A percentile compares a stretch with the other conserved stretches of the same genome.
Evolutionary conservation across 2,113 vertebrate genomes (phyloP).

Genomic region (Mesoclemmys tuberculata): DNA sequence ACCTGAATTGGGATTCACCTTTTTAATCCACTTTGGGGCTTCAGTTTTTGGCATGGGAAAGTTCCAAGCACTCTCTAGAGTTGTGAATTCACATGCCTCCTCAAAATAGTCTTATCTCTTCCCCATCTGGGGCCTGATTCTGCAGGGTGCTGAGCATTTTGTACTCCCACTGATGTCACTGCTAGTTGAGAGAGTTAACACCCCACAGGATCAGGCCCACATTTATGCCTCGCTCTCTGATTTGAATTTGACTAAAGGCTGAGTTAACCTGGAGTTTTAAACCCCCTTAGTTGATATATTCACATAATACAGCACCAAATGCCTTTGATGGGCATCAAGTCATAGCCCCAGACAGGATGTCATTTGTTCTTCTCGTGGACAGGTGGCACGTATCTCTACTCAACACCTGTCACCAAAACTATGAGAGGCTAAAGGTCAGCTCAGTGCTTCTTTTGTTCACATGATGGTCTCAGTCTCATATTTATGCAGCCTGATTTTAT

Average conservation of each 20-base stretch:
- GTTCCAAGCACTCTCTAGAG: neutral
- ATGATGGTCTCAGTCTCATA: conserved; percentile 14
- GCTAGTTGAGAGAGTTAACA: neutral
- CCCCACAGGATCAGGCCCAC: neutral
- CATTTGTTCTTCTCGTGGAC: conserved; percentile 11
- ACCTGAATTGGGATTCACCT: neutral
- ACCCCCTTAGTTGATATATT: neutral
- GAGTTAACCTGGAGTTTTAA: neutral
- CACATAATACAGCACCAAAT: neutral
- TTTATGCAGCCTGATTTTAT: conserved; percentile 51
- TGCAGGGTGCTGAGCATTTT: neutral
- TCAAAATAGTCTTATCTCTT: neutral
- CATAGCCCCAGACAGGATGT: conserved; percentile 3
- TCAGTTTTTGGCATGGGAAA: neutral
- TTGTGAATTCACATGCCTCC: neutral
- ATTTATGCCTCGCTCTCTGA: neutral
- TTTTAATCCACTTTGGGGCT: neutral
- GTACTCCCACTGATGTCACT: neutral
- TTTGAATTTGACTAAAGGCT: neutral
- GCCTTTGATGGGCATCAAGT: conserved; percentile 10
- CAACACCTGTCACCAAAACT: conserved; percentile 41
- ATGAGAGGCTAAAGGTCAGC: conserved; percentile 54
- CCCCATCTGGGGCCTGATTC: neutral
- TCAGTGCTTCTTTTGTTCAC: conserved; percentile 41
- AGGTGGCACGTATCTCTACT: conserved; percentile 6